These are phyloP conservation scores for Chloroceryle inda DNA, from an alignment of 2,797 vertebrate species.

Conservation along the genomic window DNA sequence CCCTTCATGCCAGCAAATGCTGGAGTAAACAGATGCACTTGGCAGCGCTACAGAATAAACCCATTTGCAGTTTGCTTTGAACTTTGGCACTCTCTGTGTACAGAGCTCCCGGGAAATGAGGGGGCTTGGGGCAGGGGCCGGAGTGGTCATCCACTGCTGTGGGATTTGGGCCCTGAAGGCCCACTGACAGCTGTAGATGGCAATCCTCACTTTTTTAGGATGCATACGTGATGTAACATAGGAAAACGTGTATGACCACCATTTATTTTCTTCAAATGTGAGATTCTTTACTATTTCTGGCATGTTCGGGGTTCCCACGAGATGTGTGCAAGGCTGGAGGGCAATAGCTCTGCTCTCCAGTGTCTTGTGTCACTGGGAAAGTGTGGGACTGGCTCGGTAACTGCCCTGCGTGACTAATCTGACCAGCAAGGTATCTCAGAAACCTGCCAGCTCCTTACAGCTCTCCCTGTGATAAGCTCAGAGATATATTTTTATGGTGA, in stretches of 20 bases:
- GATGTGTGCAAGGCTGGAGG: background rate
- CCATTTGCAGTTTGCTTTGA: background rate
- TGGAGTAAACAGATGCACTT: background rate
- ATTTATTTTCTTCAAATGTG: background rate
- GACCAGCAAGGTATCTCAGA: background rate
- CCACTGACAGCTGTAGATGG: background rate
- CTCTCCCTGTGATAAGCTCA: background rate
- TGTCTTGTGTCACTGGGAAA: background rate
- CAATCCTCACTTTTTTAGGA: background rate
- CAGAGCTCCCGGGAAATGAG: background rate
- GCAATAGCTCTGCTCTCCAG: background rate
- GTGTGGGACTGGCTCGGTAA: background rate
- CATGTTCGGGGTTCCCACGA: background rate
- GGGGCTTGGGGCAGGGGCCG: background rate
- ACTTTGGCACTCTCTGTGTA: background rate
- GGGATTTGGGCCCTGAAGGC: background rate
- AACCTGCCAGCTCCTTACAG: background rate
- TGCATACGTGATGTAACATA: fast-evolving
- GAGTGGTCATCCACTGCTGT: background rate
- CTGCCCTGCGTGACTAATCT: background rate
- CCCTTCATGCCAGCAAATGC: background rate
- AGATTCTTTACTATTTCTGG: background rate
- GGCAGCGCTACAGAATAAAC: background rate
- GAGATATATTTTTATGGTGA: background rate
- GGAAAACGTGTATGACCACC: background rate